Evolutionary conservation across 2,113 vertebrate species (phyloP), one percentile per base, ranked within the genome.

Genomic region (Zingel zingel): DNA sequence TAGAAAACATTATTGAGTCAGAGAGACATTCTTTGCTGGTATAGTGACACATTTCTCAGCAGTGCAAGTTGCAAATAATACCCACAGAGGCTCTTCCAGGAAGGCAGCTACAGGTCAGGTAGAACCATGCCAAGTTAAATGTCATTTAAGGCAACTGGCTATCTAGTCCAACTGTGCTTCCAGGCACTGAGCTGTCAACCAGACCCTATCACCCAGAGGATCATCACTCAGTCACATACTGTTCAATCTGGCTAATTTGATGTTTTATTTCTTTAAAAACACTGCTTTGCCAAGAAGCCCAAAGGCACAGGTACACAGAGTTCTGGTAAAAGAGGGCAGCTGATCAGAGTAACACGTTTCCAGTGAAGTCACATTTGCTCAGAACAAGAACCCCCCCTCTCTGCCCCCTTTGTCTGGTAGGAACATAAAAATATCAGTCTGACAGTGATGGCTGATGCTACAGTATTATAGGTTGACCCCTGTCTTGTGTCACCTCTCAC

Each of bases 391-490:
- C 74, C 11, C 8, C 62, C 71, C 4, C 9, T 0, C 16, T 18
- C 57, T 7, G 3, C 50, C 25, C 11, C 47, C 14, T 12, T 16
- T 0, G 0, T 48, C 64, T 53, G 63, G 59, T 9, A 61, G 75
- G 77, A 62, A 74, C 86, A 88, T 84, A 67, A 92, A 90, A 90
- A 85, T 79, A 89, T 83, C 69, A 68, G 86, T 58, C 23, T 79
- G 88, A 91, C 89, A 86, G 81, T 45, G 12, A 61, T 9, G 83
- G 54, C 85, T 56, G 65, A 80, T 47, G 78, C 70, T 81, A 62
- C 68, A 64, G 78, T 72, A 80, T 89, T 88, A 84, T 53, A 57
- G 68, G 30, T 54, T 6, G 33, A 84, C 68, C 83, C 74, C 86
- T 59, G 73, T 7, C 16, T 74, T 66, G 69, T 79, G 69, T 87